Percentiles rank a stretch among this genome's conserved stretches.
These are phyloP conservation scores for Oriolus oriolus DNA, from an alignment of 2,113 vertebrate species.

Conservation along the genomic window DNA sequence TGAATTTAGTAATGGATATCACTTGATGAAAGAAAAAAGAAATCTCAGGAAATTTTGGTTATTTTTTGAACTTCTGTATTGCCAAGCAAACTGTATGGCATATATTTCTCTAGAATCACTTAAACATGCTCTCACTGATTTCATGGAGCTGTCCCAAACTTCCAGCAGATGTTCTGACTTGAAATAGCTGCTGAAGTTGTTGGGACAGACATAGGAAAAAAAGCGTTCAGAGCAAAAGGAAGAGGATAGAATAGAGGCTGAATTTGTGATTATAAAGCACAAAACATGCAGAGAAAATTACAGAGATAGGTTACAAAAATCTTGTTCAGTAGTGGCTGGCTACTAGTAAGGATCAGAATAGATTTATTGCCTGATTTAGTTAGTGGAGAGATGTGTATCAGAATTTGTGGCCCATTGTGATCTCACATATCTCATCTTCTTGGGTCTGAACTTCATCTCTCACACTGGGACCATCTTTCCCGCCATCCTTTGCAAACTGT, in stretches of 20 bases:
- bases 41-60: background rate
- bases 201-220: background rate
- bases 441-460: background rate
- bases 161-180: background rate
- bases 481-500: background rate
- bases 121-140: background rate
- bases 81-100: background rate
- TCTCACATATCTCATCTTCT: background rate
- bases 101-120: background rate
- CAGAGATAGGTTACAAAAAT: background rate
- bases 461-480: background rate
- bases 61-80: background rate
- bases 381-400: background rate
- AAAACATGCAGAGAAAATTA: background rate
- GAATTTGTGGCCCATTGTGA: background rate
- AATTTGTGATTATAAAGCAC: background rate
- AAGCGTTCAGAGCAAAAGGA: background rate
- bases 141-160: background rate
- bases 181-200: background rate
- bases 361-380: background rate
- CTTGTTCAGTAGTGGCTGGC: background rate
- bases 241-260: background rate
- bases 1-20: background rate
- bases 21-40: background rate
- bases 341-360: background rate